Base-by-base conservation (phyloP, 35 echinoderm and acorn worm species). In the Antedon bifida region DNA sequence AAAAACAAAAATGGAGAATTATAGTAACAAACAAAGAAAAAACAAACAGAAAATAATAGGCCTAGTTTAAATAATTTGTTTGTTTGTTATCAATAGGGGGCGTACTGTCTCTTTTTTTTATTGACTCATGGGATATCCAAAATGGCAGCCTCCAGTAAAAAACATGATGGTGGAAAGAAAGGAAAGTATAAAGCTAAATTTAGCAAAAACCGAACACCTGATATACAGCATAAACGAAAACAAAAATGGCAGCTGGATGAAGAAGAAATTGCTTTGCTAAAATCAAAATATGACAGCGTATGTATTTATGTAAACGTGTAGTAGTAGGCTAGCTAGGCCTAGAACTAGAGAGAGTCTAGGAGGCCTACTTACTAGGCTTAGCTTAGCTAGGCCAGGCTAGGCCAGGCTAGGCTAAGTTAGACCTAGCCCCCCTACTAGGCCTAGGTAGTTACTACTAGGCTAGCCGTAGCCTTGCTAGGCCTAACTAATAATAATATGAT, bases 261-360 rank as follows among this genome's bases (percentile, higher is more conserved):
- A 31, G 83, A 85, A 39, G 83, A 85, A 38, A 75, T 28, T 26
- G 76, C 76, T 21, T 26, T 36, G 0, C 34, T 85, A 7, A 23
- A 76, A 85, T 85, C 74, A 4, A 73, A 39, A 36, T 85, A 85
- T 77, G 74, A 85, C 34, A 85, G 83, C 77, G 83, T 85, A 36
- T 34, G 21, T 31, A 19, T 64, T 26, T 64, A 2, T 2, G 51
- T 64, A 19, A 64, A 64, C 19, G 1, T 42, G 4, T 7, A 14
- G 38, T 21, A 8, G 2, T 23, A 64, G 39, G 39, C n/a, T n/a
- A n/a, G n/a, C 39, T 44, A 44, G 39, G 39, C 39, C 39, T 44
- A 44, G n/a, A n/a, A n/a, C n/a, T n/a, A n/a, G 39, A 64, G 39
- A 16, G 16, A 21, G 51, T 21, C 51, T 64, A 64, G 5, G 51